Percentiles rank a stretch among this genome's conserved stretches.
These are phyloP conservation scores for Drosophila pseudoobscura DNA, from an alignment of 1,140 invertebrate genomes.

Conservation along the genomic window DNA sequence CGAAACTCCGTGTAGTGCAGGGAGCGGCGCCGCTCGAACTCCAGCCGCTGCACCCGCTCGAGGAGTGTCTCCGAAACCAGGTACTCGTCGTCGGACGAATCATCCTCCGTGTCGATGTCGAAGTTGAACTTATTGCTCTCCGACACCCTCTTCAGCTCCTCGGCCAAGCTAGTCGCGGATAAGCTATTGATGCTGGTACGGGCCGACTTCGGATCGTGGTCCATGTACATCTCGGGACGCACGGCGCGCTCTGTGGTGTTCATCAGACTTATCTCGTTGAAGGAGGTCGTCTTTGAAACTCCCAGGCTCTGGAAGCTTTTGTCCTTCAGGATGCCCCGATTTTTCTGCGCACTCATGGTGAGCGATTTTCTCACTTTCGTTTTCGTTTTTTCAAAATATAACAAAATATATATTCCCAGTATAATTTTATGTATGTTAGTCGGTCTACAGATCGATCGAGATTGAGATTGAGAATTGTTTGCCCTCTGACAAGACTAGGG, in stretches of 20 bases:
- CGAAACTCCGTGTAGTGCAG: conserved; percentile 35
- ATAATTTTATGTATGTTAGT: neutral
- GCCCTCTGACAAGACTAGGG: too few species aligned
- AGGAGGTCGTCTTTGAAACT: neutral
- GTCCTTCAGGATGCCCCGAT: conserved; percentile 1
- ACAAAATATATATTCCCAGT: neutral
- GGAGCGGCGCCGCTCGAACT: conserved; percentile 28
- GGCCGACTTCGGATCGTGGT: conserved; percentile 13
- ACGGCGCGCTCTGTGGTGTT: neutral
- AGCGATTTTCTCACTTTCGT: too few species aligned
- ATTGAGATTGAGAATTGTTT: neutral
- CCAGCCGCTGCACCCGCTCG: conserved; percentile 22
- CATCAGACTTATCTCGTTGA: conserved; percentile 13
- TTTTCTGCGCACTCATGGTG: too few species aligned
- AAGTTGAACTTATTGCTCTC: neutral
- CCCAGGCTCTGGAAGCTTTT: too few species aligned
- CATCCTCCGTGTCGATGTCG: conserved; percentile 10
- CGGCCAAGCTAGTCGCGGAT: conserved; percentile 94
- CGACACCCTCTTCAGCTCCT: conserved; percentile 83
- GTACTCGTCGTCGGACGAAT: conserved; percentile 14
- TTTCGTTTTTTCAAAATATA: neutral
- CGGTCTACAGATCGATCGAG: too few species aligned
- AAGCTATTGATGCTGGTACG: conserved; percentile 88
- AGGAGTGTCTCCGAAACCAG: conserved; percentile 12
- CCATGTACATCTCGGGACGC: too few species aligned